Evolutionary conservation across 2,888 invertebrate species (phyloP), one percentile per base, ranked within the genome.

Genomic region (Tetanocera ferruginea): DNA sequence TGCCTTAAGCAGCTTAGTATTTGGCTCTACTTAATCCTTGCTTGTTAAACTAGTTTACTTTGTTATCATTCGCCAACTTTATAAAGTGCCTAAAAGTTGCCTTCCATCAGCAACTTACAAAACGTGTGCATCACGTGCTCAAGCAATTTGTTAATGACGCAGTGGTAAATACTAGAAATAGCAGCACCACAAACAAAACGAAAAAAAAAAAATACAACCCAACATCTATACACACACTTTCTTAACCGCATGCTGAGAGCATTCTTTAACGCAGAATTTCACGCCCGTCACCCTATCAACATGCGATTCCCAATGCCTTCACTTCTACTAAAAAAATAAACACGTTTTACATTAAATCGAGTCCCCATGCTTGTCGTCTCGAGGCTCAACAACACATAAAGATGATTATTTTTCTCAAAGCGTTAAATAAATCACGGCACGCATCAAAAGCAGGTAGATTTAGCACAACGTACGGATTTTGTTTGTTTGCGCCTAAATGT

Each of bases 71-170:
- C 14, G 43, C 43, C 11, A 43, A 43, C 43, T 43, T 43, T 43
- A 43, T 43, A 43, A 43, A 11, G 14, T 43, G 43, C 11, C 43
- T 43, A 43, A 43, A 43, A 43, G 43, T 14, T 11, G 43, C 1
- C 43, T 11, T 43, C 14, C 14, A 43, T 43, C 43, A 43, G 11
- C 14, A 43, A 14, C 43, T 43, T 43, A 43, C 14, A 43, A 43
- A 43, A 23, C 57, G 25, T 23, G 28, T 28, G 34, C 67, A n/a
- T 67, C 67, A 67, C 67, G 67, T 67, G 67, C n/a, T 11, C 23
- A 37, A 34, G 67, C 67, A 34, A 67, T 67, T 67, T 67, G 67
- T 67, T 67, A 67, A 67, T 67, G 67, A 37, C 34, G 8, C 67
- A 31, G 11, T 19, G 19, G 67, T 19, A 19, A 23, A 19, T 14